Evolutionary conservation across 2,797 vertebrate species (phyloP).

Genomic region (Neopelma chrysocephalum): DNA sequence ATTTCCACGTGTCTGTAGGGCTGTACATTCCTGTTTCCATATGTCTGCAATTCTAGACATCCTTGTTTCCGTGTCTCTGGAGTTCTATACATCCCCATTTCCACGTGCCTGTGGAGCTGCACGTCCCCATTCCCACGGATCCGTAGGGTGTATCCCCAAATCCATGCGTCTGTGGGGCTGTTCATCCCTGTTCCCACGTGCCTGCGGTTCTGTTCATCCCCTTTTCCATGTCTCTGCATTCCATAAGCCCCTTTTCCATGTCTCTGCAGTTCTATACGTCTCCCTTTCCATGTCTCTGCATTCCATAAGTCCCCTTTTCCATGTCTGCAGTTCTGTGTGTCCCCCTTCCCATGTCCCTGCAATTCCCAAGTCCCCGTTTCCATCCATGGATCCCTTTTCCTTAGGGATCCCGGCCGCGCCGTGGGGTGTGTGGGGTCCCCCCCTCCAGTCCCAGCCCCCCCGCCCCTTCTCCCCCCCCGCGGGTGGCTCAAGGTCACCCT

Average conservation of each 20-base stretch:
- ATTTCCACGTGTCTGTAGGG: not conserved
- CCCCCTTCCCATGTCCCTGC: too few relatives aligned
- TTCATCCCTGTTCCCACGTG: too few relatives aligned
- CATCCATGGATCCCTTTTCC: too few relatives aligned
- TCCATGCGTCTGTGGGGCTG: not conserved
- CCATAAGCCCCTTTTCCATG: not conserved
- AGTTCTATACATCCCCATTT: too few relatives aligned
- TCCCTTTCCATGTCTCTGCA: not conserved
- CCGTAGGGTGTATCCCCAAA: not conserved
- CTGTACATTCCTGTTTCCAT: not conserved
- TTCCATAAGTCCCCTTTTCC: too few relatives aligned
- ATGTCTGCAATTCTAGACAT: not conserved
- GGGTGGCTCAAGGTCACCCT: not conserved
- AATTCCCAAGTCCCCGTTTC: too few relatives aligned
- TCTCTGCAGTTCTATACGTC: not conserved
- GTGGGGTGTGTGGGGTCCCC: too few relatives aligned
- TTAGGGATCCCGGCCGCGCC: too few relatives aligned
- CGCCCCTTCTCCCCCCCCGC: not conserved
- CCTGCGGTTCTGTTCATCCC: not conserved
- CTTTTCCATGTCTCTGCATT: not conserved
- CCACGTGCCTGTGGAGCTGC: too few relatives aligned
- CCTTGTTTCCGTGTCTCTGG: not conserved
- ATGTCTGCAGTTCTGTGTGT: too few relatives aligned
- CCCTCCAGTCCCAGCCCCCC: too few relatives aligned
- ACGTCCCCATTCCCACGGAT: too few relatives aligned